Base-by-base conservation (phyloP, 2,113 vertebrate species). In the Phalacrocorax pelagicus region DNA sequence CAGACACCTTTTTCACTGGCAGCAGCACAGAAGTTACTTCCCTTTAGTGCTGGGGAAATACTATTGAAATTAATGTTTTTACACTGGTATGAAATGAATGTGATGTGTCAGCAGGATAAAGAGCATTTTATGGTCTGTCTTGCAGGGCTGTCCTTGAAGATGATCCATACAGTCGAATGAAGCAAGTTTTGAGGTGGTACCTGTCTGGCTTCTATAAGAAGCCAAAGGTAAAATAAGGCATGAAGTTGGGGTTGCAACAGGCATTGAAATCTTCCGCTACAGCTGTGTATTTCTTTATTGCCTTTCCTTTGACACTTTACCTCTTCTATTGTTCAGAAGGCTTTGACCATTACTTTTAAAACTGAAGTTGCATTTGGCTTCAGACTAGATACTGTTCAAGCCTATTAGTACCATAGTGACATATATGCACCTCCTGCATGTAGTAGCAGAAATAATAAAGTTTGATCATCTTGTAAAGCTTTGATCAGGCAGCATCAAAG, bases 161-260 rank as follows among this genome's bases (percentile, higher is more conserved):
- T 18, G 98, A 98, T 66, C 97, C 99, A 2, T 99, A 99, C 88
- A 90, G 97, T 81, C 98, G 99, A 61, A 98, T 99, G 54, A 99
- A 99, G 96, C 99, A 99, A 55, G 98, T 99, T 54, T 91, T 99
- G 87, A 98, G 97, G 52, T 99, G 99, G 99, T 99, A 99, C 94
- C 97, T 99, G 95, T 99, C 99, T 1, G 99, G 99, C 92, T 99
- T 99, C 98, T 99, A 99, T 97, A 99, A 99, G 97, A 99, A 99
- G 96, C 99, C 99, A 90, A 99, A 99, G 98, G 99, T 99, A 95
- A 98, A 97, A 40, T 3, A 72, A 74, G 55, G 8, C 46, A 61
- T 90, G 32, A 88, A 87, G 12, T 55, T 79, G 34, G 34, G 26
- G 11, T 42, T 89, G 58, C 73, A 75, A 81, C 3, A 5, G 42